Evolutionary conservation across 1,140 invertebrate genomes (phyloP).

Genomic region (Apis florea): DNA sequence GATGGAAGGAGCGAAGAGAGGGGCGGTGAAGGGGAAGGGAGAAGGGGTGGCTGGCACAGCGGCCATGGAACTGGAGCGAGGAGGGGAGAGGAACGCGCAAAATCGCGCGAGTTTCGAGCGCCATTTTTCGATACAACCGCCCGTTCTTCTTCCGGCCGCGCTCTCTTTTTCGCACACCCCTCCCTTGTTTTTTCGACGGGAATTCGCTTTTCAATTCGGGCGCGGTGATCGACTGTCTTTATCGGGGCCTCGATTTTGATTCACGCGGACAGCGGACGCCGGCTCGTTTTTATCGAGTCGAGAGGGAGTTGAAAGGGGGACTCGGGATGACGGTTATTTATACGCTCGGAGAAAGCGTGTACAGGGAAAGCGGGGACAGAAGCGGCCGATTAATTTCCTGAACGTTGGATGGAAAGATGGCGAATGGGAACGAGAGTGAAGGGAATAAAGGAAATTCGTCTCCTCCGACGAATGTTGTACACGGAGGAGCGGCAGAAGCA

Average conservation of each 20-base stretch:
- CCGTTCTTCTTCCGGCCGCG: constrained; percentile 35
- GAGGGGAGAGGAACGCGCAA: constrained; percentile 48
- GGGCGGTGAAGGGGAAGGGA: neutral
- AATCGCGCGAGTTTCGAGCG: constrained; percentile 53
- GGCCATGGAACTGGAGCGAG: neutral
- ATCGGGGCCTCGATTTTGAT: constrained; percentile 43
- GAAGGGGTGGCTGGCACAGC: too few relatives aligned
- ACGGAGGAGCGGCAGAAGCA: neutral
- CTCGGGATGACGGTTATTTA: constrained; percentile 34
- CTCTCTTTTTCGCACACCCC: constrained; percentile 31
- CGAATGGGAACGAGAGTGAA: neutral
- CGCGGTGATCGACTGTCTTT: constrained; percentile 49
- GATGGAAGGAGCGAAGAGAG: constrained; percentile 44
- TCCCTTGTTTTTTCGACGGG: neutral
- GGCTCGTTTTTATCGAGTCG: constrained; percentile 26
- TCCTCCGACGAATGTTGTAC: neutral
- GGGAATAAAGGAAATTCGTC: constrained; percentile 27
- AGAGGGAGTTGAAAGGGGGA: neutral
- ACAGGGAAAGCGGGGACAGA: constrained; percentile 11
- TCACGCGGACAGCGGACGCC: constrained; percentile 43
- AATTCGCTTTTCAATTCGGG: constrained; percentile 35
- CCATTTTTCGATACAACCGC: constrained; percentile 63
- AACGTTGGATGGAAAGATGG: constrained; percentile 5
- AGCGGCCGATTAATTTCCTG: constrained; percentile 46
- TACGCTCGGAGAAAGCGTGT: neutral